Conservation (phyloP, 2,888 invertebrate species). For the Notodonta ziczac region DNA sequence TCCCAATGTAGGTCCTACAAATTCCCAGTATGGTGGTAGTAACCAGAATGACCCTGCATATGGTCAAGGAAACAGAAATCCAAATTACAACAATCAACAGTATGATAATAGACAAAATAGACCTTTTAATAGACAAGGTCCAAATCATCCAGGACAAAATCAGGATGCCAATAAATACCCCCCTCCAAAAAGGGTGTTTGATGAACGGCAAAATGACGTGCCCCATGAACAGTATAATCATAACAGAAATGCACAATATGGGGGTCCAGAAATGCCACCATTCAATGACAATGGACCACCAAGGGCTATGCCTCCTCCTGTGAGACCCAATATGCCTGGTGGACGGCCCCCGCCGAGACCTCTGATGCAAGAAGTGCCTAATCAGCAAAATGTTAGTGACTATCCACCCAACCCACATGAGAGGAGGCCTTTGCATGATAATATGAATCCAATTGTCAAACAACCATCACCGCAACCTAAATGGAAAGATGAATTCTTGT, state of each 20-base stretch:
- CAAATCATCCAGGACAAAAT: conserved; percentile 41
- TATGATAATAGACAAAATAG: conserved; percentile 50
- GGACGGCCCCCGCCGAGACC: conserved; percentile 38
- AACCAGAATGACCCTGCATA: conserved; percentile 30
- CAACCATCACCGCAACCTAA: conserved; percentile 37
- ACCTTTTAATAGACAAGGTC: conserved; percentile 42
- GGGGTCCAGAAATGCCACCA: conserved; percentile 21
- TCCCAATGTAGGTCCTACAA: conserved; percentile 13
- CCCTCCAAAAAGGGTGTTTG: conserved; percentile 43
- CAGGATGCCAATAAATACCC: conserved; percentile 41
- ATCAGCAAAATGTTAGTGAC: conserved; percentile 37
- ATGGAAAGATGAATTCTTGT: conserved; percentile 78
- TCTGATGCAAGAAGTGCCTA: conserved; percentile 37
- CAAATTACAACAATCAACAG: conserved; percentile 48
- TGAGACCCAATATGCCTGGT: conserved; percentile 39
- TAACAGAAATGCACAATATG: conserved; percentile 50
- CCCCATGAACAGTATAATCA: conserved; percentile 48
- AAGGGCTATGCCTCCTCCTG: conserved; percentile 23
- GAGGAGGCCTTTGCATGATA: conserved; percentile 31
- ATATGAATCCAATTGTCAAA: conserved; percentile 23
- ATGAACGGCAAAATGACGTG: conserved; percentile 36
- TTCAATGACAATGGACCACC: conserved; percentile 30
- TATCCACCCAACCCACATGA: conserved; percentile 25
- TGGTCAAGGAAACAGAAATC: conserved; percentile 52
- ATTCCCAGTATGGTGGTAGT: conserved; percentile 25